phyloP scores from a whole-genome alignment of 2,888 invertebrate species.

The Anticlea derivata region DNA sequence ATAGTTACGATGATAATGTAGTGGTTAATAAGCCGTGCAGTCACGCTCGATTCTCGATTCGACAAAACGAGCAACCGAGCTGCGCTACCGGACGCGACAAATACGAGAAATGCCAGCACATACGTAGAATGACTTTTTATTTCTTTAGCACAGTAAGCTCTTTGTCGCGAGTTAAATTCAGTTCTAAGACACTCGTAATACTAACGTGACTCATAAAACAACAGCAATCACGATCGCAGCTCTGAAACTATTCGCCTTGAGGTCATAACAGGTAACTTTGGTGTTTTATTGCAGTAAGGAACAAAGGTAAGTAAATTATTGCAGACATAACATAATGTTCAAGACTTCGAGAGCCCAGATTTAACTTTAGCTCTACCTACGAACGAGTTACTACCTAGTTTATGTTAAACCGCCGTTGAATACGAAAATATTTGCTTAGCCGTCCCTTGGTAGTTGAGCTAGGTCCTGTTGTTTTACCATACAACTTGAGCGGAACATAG shows the following conservation, averaged over 20 bases:
- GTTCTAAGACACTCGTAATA: conserved; percentile 35
- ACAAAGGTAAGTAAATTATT: conserved; percentile 44
- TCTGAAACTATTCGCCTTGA: conserved; percentile 56
- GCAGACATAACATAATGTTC: conserved; percentile 37
- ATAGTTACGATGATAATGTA: conserved; percentile 21
- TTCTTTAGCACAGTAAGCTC: conserved; percentile 40
- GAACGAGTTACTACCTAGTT: conserved; percentile 30
- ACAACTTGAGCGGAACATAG: conserved; percentile 25
- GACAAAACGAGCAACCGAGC: conserved; percentile 43
- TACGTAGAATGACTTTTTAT: conserved; percentile 35
- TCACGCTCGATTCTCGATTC: conserved; percentile 41
- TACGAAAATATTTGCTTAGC: conserved; percentile 42
- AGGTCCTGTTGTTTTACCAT: conserved; percentile 30
- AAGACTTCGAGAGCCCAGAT: conserved; percentile 40
- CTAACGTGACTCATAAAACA: conserved; percentile 56
- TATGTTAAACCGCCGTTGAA: conserved; percentile 38
- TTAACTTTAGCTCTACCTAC: conserved; percentile 38
- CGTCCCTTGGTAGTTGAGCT: conserved; percentile 29
- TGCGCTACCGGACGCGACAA: conserved; percentile 28
- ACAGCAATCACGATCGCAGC: conserved; percentile 47
- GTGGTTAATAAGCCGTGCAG: conserved; percentile 43
- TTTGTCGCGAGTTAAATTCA: conserved; percentile 40
- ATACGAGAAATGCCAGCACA: conserved; percentile 40
- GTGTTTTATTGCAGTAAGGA: conserved; percentile 52
- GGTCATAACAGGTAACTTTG: conserved; percentile 59